phyloP scores from a whole-genome alignment of 2,888 invertebrate species.

The Geotrupes spiniger region DNA sequence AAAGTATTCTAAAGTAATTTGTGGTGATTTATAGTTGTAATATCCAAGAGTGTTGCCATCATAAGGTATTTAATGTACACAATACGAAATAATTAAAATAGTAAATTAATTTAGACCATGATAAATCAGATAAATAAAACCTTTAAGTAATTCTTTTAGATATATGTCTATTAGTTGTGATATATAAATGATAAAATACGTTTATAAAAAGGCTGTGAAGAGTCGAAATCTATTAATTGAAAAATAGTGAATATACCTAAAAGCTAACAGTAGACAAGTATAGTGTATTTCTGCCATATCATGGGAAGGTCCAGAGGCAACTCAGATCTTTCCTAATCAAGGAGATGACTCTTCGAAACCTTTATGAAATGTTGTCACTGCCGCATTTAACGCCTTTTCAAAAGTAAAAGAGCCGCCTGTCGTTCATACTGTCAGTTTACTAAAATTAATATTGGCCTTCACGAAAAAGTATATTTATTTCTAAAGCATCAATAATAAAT shows the following conservation, averaged over 20 bases:
- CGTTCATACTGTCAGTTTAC: slow-evolving; percentile 43
- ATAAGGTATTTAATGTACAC: slow-evolving; percentile 1
- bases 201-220: slow-evolving; percentile 4
- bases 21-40: slow-evolving; percentile 26
- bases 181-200: slow-evolving; percentile 10
- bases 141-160: slow-evolving; percentile 1
- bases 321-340: slow-evolving; percentile 50
- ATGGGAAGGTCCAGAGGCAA: slow-evolving; percentile 47
- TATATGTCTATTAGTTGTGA: slow-evolving; percentile 17
- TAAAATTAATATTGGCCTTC: slow-evolving; percentile 41
- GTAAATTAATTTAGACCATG: background rate
- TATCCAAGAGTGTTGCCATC: background rate
- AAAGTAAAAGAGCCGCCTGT: slow-evolving; percentile 37
- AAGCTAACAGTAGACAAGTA: slow-evolving; percentile 24
- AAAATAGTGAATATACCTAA: slow-evolving; percentile 26
- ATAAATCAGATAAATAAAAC: background rate
- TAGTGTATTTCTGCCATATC: slow-evolving; percentile 43
- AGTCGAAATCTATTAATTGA: slow-evolving; percentile 23
- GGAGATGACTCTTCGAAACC: slow-evolving; percentile 45
- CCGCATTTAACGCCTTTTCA: slow-evolving; percentile 40
- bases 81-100: background rate
- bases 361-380: slow-evolving; percentile 49
- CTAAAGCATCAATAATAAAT: slow-evolving; percentile 26
- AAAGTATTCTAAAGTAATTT: slow-evolving; percentile 24
- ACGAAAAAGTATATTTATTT: slow-evolving; percentile 31